These are phyloP conservation scores for Cephus nigrinus DNA, from an alignment of 2,888 invertebrate species.

Conservation along the genomic window DNA sequence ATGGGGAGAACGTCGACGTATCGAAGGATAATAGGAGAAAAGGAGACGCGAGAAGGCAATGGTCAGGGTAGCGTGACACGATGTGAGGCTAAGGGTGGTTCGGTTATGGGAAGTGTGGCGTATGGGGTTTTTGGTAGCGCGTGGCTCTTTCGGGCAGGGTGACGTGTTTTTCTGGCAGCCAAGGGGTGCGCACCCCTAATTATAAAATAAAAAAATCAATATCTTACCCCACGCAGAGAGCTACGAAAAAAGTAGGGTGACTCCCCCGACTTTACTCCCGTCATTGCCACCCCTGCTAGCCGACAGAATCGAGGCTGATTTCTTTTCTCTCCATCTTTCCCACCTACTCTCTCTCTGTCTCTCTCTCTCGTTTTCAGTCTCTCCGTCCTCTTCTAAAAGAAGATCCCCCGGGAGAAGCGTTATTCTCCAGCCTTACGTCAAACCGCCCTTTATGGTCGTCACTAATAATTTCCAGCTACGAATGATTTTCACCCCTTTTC, in stretches of 20 bases:
- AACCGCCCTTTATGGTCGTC: constrained; percentile 40
- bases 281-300: constrained; percentile 33
- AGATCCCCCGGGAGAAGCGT: constrained; percentile 5
- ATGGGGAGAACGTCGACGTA: too few relatives aligned
- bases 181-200: constrained; percentile 65
- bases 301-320: constrained; percentile 41
- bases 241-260: constrained; percentile 59
- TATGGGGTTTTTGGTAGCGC: too few relatives aligned
- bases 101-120: too few relatives aligned
- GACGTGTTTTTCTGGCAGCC: constrained; percentile 64
- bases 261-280: constrained; percentile 44
- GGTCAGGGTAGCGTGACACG: too few relatives aligned
- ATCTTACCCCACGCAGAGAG: constrained; percentile 59
- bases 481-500: constrained; percentile 5
- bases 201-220: constrained; percentile 67
- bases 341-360: constrained; percentile 1
- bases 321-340: constrained; percentile 36
- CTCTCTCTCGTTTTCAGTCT: constrained; percentile 3
- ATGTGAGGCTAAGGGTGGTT: too few relatives aligned
- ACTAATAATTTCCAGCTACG: constrained; percentile 26
- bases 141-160: constrained; percentile 34
- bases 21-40: too few relatives aligned
- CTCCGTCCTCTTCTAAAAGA: constrained; percentile 16
- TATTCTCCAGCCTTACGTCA: constrained; percentile 4
- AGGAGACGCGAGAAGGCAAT: too few relatives aligned